Conservation (phyloP, 2,888 invertebrate genomes). For the Ectropis crepuscularia region DNA sequence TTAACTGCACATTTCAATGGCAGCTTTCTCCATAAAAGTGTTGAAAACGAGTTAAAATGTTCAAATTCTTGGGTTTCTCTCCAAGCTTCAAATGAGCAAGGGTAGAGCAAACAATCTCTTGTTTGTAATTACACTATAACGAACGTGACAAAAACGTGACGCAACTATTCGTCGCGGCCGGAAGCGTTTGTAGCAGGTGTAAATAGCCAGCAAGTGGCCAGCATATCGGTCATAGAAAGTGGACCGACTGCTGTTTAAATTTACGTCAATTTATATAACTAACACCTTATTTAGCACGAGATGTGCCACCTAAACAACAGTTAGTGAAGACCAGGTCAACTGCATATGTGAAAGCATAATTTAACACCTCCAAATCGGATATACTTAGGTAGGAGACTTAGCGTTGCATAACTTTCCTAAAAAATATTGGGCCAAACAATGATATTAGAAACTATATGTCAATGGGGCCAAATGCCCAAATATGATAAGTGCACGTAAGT, state of each 20-base stretch:
- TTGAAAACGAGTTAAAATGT: constrained; percentile 9
- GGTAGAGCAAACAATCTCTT: constrained; percentile 5
- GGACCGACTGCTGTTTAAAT: constrained; percentile 60
- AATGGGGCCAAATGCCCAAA: no score
- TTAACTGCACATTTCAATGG: constrained; percentile 1
- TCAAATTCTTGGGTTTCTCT: constrained; percentile 2
- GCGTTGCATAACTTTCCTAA: no score
- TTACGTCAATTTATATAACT: constrained; percentile 76
- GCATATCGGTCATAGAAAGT: constrained; percentile 71
- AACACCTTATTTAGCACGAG: constrained; percentile 68
- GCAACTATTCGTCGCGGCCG: constrained; percentile 47
- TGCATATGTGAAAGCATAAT: constrained; percentile 62
- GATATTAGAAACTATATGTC: no score
- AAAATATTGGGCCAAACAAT: no score
- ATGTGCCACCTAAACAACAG: constrained; percentile 76
- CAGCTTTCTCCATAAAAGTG: constrained; percentile 19
- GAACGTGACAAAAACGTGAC: constrained; percentile 46
- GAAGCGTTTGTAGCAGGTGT: constrained; percentile 50
- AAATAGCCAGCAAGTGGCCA: constrained; percentile 50
- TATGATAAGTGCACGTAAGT: no score
- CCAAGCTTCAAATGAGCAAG: neutral
- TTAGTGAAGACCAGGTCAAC: constrained; percentile 80
- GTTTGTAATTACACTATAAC: constrained; percentile 13
- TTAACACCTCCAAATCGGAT: constrained; percentile 69
- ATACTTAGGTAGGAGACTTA: neutral